Conservation (phyloP, 2,797 vertebrate species). For the Trichosurus vulpecula region DNA sequence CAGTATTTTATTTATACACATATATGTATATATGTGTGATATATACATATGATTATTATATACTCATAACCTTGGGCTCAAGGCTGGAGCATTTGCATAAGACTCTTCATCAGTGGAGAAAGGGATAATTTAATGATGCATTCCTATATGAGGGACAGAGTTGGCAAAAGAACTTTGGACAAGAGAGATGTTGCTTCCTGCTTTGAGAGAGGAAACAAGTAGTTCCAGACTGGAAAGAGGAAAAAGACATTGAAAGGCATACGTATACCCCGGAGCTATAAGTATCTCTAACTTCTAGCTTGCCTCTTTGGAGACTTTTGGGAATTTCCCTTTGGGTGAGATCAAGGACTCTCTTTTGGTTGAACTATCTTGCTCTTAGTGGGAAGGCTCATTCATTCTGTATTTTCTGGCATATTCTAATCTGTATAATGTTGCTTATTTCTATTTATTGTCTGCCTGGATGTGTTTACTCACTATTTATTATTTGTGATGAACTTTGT, state of each 20-base stretch:
- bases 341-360: background rate
- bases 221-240: background rate
- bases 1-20: too few species aligned
- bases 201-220: background rate
- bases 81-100: background rate
- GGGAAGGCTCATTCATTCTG: background rate
- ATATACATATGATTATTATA: background rate
- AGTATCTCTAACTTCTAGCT: background rate
- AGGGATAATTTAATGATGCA: background rate
- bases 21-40: too few species aligned
- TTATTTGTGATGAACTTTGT: background rate
- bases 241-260: background rate
- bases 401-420: background rate
- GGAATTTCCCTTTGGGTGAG: background rate
- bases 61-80: background rate
- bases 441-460: background rate
- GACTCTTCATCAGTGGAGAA: background rate
- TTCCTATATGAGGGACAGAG: background rate
- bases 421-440: background rate
- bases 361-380: background rate
- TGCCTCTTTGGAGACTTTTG: background rate
- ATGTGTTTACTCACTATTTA: background rate
- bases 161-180: background rate
- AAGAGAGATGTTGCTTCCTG: background rate
- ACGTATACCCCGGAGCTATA: too few species aligned